Conservation (phyloP, 2,797 vertebrate species). For the Monodelphis domestica region DNA sequence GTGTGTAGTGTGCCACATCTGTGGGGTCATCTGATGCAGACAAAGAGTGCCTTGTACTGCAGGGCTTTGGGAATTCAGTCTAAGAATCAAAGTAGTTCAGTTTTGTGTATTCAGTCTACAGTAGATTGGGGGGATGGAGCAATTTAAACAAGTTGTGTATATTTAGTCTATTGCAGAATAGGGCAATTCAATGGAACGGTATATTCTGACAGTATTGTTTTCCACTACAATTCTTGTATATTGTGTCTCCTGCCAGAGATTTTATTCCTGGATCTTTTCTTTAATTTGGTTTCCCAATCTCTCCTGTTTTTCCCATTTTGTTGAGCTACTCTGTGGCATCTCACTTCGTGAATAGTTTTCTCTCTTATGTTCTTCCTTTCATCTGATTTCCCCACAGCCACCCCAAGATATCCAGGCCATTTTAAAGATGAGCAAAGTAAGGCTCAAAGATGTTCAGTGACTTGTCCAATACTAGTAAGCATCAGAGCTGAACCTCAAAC, state of each 20-base stretch:
- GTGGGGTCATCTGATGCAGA: background rate
- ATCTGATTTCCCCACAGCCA: background rate
- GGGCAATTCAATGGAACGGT: background rate
- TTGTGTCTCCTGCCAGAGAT: background rate
- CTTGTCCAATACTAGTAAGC: background rate
- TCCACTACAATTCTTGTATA: background rate
- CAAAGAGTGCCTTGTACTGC: background rate
- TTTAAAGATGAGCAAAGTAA: background rate
- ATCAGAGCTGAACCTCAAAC: background rate
- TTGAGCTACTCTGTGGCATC: background rate
- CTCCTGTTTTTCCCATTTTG: background rate
- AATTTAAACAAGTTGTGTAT: background rate
- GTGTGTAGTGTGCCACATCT: background rate
- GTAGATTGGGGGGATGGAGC: background rate
- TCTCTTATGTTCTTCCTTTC: background rate
- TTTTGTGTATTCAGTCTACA: background rate
- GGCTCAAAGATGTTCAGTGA: background rate
- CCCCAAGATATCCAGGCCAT: background rate
- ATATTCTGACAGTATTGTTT: background rate
- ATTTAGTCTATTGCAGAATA: background rate
- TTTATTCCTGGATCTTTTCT: background rate
- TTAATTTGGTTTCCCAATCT: background rate
- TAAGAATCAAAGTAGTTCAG: background rate
- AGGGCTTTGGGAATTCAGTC: background rate
- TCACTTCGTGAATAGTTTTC: background rate